A percentile compares a stretch with the other conserved stretches of the same genome.
Evolutionary conservation across 2,888 invertebrate species (phyloP).

Genomic region (Archips xylosteana): DNA sequence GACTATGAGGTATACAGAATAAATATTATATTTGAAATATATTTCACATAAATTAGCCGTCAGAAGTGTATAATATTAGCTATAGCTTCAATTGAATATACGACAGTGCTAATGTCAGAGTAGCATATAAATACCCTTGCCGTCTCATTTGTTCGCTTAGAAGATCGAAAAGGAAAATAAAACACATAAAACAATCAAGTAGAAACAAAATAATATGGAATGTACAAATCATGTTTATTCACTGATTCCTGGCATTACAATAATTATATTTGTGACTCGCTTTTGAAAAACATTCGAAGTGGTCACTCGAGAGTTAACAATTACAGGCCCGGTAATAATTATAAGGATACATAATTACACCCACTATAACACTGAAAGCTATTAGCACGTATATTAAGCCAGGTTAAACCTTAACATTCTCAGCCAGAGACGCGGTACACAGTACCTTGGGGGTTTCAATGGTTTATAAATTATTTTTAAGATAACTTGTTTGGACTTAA

Average conservation of each 20-base stretch:
- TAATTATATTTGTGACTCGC: constrained; percentile 71
- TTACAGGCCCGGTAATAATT: constrained; percentile 59
- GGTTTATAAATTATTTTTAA: constrained; percentile 79
- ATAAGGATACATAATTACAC: constrained; percentile 64
- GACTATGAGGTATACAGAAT: constrained; percentile 84
- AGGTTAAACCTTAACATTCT: constrained; percentile 74
- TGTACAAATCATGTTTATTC: constrained; percentile 92
- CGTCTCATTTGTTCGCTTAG: constrained; percentile 64
- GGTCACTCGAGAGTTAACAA: constrained; percentile 63
- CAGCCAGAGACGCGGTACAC: constrained; percentile 73
- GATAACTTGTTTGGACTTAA: constrained; percentile 84
- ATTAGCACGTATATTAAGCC: constrained; percentile 72
- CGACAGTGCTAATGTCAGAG: constrained; percentile 73
- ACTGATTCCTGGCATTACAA: constrained; percentile 88
- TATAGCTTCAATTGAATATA: constrained; percentile 59
- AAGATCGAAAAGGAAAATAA: constrained; percentile 79
- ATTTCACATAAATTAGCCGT: constrained; percentile 74
- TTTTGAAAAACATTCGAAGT: constrained; percentile 59
- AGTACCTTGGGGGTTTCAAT: constrained; percentile 76
- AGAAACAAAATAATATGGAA: constrained; percentile 91
- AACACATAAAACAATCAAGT: constrained; percentile 80
- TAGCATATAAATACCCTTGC: constrained; percentile 57
- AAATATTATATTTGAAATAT: constrained; percentile 75
- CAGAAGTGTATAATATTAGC: constrained; percentile 72
- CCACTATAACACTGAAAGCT: constrained; percentile 80